A percentile compares a stretch with the other conserved stretches of the same genome.
These are phyloP conservation scores for Stigmatopora argus DNA, from an alignment of 2,113 vertebrate species.

Conservation along the genomic window DNA sequence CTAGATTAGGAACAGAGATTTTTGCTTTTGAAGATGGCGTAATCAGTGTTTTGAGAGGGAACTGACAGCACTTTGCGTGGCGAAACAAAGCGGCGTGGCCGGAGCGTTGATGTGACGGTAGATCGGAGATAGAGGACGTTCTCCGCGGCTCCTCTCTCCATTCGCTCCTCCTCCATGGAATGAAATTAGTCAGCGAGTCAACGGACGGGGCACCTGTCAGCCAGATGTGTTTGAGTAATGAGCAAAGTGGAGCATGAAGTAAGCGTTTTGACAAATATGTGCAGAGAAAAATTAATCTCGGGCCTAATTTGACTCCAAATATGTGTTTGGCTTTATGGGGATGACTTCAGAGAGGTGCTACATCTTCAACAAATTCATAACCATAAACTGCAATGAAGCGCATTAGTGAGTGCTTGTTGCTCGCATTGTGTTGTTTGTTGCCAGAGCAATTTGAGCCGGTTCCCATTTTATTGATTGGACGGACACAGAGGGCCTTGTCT, in stretches of 20 bases:
- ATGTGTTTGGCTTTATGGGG: constrained; percentile 30
- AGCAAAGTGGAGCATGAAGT: constrained; percentile 82
- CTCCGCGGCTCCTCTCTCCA: constrained; percentile 53
- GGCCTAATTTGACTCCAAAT: constrained; percentile 66
- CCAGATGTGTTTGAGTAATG: constrained; percentile 88
- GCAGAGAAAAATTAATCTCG: constrained; percentile 81
- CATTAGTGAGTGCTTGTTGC: constrained; percentile 10
- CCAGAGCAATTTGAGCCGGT: constrained; percentile 37
- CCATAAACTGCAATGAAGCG: constrained; percentile 1
- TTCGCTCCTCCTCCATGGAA: constrained; percentile 63
- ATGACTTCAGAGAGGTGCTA: constrained; percentile 5
- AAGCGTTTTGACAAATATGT: constrained; percentile 82
- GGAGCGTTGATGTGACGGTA: constrained; percentile 69
- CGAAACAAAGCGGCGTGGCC: constrained; percentile 43
- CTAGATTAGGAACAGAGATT: constrained; percentile 73
- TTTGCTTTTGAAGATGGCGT: constrained; percentile 63
- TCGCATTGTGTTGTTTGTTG: constrained; percentile 46
- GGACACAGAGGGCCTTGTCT: constrained; percentile 54
- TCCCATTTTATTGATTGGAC: constrained; percentile 48
- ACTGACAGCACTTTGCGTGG: constrained; percentile 58
- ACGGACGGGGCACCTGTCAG: constrained; percentile 68
- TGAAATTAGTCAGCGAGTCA: constrained; percentile 73
- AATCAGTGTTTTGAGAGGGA: constrained; percentile 66
- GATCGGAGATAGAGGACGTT: constrained; percentile 68
- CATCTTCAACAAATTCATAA: constrained; percentile 17